Base-by-base conservation (phyloP, 2,113 vertebrate species). In the Limnothrissa miodon region DNA sequence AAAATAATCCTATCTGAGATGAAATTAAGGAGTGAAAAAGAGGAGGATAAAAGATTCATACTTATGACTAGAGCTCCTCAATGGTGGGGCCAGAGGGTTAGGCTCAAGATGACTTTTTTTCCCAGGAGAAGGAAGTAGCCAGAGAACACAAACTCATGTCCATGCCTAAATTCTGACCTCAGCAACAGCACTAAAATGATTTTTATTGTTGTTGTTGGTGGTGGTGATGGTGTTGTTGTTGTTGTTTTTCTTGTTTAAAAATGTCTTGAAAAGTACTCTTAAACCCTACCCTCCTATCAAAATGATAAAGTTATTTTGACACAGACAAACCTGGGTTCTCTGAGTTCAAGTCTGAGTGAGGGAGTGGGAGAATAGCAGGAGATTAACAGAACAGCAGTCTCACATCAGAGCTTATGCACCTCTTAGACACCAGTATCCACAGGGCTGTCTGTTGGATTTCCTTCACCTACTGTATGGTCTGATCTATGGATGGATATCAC, bases 61-160 rank as follows among this genome's bases (percentile, higher is more conserved):
- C 70, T 85, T 89, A 88, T 87, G 87, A 84, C 84, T 89, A 81
- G 85, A 86, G 90, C 89, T 87, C 21, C n/a, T 81, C 80, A 53
- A 89, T 85, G 85, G 87, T 78, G n/a, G 84, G 88, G 86, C 83
- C 74, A 42, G 79, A 70, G 88, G 87, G 86, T 91, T 90, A 91
- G 78, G 85, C 83, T 83, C 81, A 78, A 53, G 78, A 33, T 2
- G 4, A 48, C 79, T 79, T 39, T 79, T 42, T 42, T 79, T 42
- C 6, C 21, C 13, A 15, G 42, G 46, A 48, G 15, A 10, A 48
- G 46, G 46, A 17, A 48, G 4, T 5, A 33, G 11, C 10, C 23
- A 56, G 25, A 39, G 15, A 25, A 11, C 59, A 33, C 59, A 74
- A 5, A 74, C 66, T 74, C 19, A 33, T 29, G 11, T 39, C 19